Conservation (phyloP, 2,797 vertebrate species). For the Sebastes hubbsi region DNA sequence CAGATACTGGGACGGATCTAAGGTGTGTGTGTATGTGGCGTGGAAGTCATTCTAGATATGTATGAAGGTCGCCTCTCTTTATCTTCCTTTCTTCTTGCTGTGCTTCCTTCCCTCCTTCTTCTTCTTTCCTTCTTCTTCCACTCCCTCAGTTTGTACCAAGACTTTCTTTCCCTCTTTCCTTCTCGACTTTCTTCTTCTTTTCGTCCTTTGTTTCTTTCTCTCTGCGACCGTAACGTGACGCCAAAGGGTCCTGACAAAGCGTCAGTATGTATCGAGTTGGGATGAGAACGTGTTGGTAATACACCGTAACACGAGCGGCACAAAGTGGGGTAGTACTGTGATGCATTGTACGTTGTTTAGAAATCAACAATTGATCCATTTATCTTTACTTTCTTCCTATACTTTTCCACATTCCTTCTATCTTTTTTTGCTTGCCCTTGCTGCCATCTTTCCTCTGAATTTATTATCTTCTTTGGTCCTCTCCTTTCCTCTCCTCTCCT, state of each 20-base stretch:
- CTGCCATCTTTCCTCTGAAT: background rate
- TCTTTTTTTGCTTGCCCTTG: background rate
- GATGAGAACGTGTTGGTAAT: background rate
- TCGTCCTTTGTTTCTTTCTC: too few relatives aligned
- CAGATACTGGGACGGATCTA: slow-evolving; percentile 73
- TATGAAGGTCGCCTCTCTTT: background rate
- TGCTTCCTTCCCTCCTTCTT: background rate
- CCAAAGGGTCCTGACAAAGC: too few relatives aligned
- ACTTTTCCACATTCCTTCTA: too few relatives aligned
- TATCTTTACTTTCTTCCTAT: background rate
- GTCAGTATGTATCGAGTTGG: too few relatives aligned
- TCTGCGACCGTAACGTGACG: too few relatives aligned
- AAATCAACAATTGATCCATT: background rate
- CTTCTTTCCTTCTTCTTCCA: too few relatives aligned
- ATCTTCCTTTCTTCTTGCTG: background rate
- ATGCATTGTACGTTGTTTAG: background rate
- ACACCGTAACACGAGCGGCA: background rate
- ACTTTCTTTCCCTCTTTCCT: too few relatives aligned
- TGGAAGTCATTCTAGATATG: background rate
- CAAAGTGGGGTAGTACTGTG: background rate
- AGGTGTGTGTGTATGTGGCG: slow-evolving; percentile 25
- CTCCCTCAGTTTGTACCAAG: background rate
- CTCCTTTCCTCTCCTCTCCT: too few relatives aligned
- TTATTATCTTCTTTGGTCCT: background rate
- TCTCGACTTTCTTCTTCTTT: too few relatives aligned